Base-by-base conservation (phyloP, 30 jellyfish, hydroid and myxozoan genomes). In the Aurelia sp. region DNA sequence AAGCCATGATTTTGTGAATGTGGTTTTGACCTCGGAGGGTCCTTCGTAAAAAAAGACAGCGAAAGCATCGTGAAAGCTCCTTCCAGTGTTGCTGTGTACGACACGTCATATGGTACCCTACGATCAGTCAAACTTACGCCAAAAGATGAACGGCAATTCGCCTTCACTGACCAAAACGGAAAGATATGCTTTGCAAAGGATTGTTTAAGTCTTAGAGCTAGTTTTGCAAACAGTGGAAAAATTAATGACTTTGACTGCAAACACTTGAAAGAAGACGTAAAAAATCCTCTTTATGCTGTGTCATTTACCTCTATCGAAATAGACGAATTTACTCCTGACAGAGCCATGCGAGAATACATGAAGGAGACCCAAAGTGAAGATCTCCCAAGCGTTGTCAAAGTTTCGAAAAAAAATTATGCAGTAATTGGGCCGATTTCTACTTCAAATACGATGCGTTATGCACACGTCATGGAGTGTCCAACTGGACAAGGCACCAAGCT, bases 271-370 rank as follows among this genome's bases (percentile, higher is more conserved):
- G 80, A 63, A 68, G 61, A 17, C 13, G 18, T 12, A 15, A 21
- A 15, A 8, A 62, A 68, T 18, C 80, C 80, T 8, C 7, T 68
- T 7, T 68, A 68, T 10, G n/a, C 19, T 7, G 31, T 24, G n/a
- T 8, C 63, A 20, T 21, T 68, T 35, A 9, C 60, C 38, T 63
- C 20, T 27, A 21, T 15, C n/a, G 63, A 68, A 13, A 68, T 68
- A 7, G 60, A 68, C n/a, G 13, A 68, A 10, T 31, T 27, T 15
- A 68, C 80, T 15, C 80, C 80, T 7, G 80, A 68, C 31, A 21
- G 10, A 35, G 80, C 18, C 7, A 68, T 68, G 12, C 12, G 60
- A 13, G 31, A 13, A 35, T 11, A 16, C 7, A 68, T 68, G 80
- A 68, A 68, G 21, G 61, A 16, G 21, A 68, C 9, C 31, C 80